Evolutionary conservation across 1,140 invertebrate species (phyloP).

Genomic region (Leptinotarsa undecemlineata): DNA sequence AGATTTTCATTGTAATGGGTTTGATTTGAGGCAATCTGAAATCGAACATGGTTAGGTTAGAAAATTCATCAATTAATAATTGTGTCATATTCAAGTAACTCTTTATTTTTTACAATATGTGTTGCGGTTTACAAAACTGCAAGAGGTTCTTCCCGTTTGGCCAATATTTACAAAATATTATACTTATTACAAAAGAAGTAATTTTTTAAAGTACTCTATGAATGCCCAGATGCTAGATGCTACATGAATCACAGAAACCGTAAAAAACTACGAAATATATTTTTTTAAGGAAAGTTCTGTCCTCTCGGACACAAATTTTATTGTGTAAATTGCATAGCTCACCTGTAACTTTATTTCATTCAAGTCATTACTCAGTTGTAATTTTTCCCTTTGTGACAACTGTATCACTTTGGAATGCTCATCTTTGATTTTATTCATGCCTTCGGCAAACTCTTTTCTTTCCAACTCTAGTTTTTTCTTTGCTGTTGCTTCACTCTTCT

Average conservation of each 20-base stretch:
- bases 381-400: neutral
- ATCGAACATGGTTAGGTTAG: neutral
- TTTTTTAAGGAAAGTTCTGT: no score
- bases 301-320: neutral
- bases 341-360: neutral
- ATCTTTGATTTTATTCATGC: neutral
- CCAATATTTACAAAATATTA: no score
- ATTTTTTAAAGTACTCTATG: no score
- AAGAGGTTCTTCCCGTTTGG: no score
- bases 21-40: neutral
- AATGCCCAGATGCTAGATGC: no score
- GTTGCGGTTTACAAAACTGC: no score
- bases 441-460: slow-evolving; percentile 1
- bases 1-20: neutral
- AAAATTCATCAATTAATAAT: no score
- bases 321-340: neutral
- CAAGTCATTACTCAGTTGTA: neutral
- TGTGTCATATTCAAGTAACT: no score
- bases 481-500: slow-evolving; percentile 3
- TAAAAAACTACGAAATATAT: no score
- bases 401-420: neutral
- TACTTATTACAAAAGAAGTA: no score
- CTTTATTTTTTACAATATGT: no score
- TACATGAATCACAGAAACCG: no score
- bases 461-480: neutral